phyloP scores from a whole-genome alignment of 2,888 invertebrate genomes.

The Nephrotoma guestfalica region DNA sequence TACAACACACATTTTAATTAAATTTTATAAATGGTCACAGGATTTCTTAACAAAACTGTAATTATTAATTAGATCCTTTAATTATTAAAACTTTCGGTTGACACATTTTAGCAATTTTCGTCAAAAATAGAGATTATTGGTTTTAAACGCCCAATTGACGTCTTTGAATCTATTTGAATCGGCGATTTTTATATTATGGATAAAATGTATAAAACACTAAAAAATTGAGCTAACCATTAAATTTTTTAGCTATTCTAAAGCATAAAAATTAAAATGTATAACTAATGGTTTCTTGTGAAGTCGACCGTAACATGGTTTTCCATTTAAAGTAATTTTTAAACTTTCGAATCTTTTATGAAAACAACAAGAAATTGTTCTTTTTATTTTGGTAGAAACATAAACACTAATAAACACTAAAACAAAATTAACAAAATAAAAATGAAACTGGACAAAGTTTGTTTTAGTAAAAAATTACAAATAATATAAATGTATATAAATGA shows the following conservation, averaged over 20 bases:
- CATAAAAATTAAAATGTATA: not conserved
- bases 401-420: not conserved
- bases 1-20: too few relatives aligned
- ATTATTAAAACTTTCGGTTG: too few relatives aligned
- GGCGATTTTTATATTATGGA: too few relatives aligned
- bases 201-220: too few relatives aligned
- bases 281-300: not conserved
- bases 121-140: too few relatives aligned
- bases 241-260: not conserved
- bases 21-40: too few relatives aligned
- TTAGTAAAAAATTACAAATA: not conserved
- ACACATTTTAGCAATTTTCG: too few relatives aligned
- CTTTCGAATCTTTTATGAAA: not conserved
- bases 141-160: too few relatives aligned
- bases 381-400: not conserved
- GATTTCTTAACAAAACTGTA: too few relatives aligned
- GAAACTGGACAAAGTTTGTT: not conserved
- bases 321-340: not conserved
- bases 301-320: not conserved
- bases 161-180: too few relatives aligned
- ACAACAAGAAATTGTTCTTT: not conserved
- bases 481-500: not conserved
- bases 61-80: too few relatives aligned
- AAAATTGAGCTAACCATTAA: not conserved
- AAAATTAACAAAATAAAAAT: not conserved